These are phyloP conservation scores for Cosmia pyralina DNA, from an alignment of 2,888 invertebrate genomes.

Conservation along the genomic window DNA sequence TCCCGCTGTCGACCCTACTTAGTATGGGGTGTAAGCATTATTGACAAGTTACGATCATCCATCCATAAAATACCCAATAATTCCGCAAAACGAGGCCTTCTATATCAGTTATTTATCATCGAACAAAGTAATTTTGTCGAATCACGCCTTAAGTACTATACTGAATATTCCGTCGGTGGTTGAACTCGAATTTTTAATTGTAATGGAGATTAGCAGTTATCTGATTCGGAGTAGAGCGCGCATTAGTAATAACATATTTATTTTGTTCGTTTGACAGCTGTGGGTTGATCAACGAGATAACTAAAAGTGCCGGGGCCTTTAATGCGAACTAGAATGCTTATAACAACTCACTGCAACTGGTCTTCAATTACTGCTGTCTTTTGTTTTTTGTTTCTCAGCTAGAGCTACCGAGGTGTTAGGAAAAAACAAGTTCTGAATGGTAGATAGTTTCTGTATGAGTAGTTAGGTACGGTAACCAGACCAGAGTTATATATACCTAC, in stretches of 20 bases:
- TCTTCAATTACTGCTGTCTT: slow-evolving; percentile 74
- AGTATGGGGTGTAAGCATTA: slow-evolving; percentile 61
- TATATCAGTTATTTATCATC: slow-evolving; percentile 68
- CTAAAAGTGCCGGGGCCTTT: slow-evolving; percentile 72
- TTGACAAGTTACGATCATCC: slow-evolving; percentile 68
- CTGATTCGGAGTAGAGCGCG: slow-evolving; percentile 84
- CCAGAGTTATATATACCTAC: not conserved
- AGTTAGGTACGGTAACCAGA: slow-evolving; percentile 26
- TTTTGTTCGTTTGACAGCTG: slow-evolving; percentile 88
- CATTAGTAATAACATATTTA: slow-evolving; percentile 90
- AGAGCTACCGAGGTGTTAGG: slow-evolving; percentile 62
- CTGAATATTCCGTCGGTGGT: slow-evolving; percentile 75
- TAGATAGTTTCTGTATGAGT: slow-evolving; percentile 30
- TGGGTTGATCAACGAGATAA: slow-evolving; percentile 85
- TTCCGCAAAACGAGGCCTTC: slow-evolving; percentile 68
- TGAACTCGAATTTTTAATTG: slow-evolving; percentile 87
- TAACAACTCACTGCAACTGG: slow-evolving; percentile 78
- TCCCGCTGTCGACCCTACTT: slow-evolving; percentile 25
- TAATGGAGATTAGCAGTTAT: slow-evolving; percentile 88
- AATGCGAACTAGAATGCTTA: slow-evolving; percentile 76
- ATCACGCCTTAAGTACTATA: slow-evolving; percentile 69
- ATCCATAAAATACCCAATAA: slow-evolving; percentile 69
- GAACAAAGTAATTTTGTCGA: slow-evolving; percentile 67
- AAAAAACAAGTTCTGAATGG: slow-evolving; percentile 55
- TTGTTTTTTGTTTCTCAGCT: slow-evolving; percentile 69